phyloP scores from a whole-genome alignment of 2,797 vertebrate genomes.

The Sitta carolinensis region DNA sequence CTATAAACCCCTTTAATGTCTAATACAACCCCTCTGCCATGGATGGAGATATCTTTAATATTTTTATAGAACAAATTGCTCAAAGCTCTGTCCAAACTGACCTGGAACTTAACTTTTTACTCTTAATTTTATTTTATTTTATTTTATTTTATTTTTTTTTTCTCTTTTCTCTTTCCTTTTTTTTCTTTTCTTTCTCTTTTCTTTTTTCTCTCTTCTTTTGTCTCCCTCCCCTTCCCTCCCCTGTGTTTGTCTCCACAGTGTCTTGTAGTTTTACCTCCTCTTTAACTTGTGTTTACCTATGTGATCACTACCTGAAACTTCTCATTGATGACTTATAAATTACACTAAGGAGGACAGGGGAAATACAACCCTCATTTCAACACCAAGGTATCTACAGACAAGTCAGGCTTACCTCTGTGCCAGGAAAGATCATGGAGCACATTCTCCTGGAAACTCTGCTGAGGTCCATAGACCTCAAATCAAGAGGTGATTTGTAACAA shows the following conservation, averaged over 20 bases:
- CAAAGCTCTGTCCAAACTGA: background rate
- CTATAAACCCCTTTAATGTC: no score
- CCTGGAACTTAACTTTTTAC: background rate
- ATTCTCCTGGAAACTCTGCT: background rate
- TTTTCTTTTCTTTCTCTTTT: no score
- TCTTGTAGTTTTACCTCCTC: background rate
- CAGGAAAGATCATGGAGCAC: background rate
- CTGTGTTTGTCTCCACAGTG: background rate
- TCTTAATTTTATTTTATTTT: no score
- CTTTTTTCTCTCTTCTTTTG: no score
- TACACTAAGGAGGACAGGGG: background rate
- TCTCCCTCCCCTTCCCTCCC: no score
- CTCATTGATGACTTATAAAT: background rate
- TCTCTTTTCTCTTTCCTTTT: no score
- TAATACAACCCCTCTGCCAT: background rate
- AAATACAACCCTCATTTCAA: background rate
- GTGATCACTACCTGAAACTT: background rate
- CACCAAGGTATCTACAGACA: rapidly evolving
- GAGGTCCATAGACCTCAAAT: background rate
- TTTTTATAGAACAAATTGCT: background rate
- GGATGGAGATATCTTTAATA: background rate
- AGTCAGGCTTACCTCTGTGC: background rate
- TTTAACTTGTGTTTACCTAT: background rate
- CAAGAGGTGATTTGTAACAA: background rate
- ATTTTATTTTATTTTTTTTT: no score